These are phyloP conservation scores for Coracias cyanogaster DNA, from an alignment of 2,797 vertebrate genomes.

Conservation along the genomic window DNA sequence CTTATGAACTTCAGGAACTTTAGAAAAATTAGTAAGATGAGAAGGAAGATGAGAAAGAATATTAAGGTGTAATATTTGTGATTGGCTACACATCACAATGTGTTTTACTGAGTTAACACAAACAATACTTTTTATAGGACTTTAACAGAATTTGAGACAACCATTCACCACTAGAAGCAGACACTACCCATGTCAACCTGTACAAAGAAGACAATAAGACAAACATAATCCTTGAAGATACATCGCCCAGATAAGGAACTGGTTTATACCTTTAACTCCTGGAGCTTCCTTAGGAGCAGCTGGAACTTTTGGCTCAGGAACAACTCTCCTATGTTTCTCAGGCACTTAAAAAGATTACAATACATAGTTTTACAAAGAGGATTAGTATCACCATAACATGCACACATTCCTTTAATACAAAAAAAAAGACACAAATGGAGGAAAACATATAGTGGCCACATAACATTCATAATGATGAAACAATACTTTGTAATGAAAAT, in stretches of 20 bases:
- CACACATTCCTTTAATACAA: background rate
- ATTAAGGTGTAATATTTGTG: slow-evolving; percentile 1
- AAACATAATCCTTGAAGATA: background rate
- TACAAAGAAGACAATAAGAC: background rate
- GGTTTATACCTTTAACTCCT: slow-evolving; percentile 71
- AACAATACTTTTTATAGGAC: background rate
- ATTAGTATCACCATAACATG: background rate
- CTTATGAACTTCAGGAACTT: slow-evolving; percentile 81
- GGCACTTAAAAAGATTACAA: slow-evolving; percentile 79
- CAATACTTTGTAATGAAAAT: background rate
- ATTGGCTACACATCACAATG: background rate
- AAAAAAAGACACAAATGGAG: background rate
- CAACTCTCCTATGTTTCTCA: slow-evolving; percentile 77
- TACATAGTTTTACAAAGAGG: slow-evolving; percentile 23
- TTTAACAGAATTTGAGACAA: background rate
- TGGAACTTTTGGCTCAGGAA: slow-evolving; percentile 73
- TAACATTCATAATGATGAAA: background rate
- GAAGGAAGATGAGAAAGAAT: slow-evolving; percentile 49
- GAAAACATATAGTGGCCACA: background rate
- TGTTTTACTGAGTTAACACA: background rate
- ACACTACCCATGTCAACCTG: background rate
- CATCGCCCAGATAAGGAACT: background rate
- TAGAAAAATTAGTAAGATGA: slow-evolving; percentile 57
- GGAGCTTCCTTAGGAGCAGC: slow-evolving; percentile 64
- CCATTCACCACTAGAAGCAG: background rate